Percentiles rank a stretch among this genome's conserved stretches.
Conservation (phyloP, 2,113 vertebrate genomes). For the Candoia aspera region DNA sequence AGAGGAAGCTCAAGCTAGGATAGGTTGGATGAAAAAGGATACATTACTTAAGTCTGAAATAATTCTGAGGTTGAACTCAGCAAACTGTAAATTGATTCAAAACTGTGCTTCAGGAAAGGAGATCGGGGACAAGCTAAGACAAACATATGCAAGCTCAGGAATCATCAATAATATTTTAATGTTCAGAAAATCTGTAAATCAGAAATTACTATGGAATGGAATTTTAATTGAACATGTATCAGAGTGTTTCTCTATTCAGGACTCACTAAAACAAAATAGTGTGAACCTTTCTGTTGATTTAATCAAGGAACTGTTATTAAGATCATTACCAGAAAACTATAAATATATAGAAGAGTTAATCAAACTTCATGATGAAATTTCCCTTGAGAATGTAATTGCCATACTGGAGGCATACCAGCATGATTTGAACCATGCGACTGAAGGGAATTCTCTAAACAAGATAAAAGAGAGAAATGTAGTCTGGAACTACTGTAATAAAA, state of each 20-base stretch:
- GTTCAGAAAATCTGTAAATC: background rate
- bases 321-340: conserved; percentile 4
- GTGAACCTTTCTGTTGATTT: conserved; percentile 2
- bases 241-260: background rate
- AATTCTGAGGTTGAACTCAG: background rate
- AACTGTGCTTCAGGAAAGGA: background rate
- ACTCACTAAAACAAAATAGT: background rate
- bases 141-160: background rate
- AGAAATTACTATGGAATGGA: background rate
- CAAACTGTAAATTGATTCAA: background rate
- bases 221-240: background rate
- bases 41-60: background rate
- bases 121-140: background rate
- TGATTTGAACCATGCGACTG: background rate
- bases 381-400: background rate
- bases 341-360: conserved; percentile 1
- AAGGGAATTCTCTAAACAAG: background rate
- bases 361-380: conserved; percentile 2
- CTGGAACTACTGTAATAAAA: background rate
- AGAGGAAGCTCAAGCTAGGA: background rate
- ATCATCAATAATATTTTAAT: background rate
- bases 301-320: conserved; percentile 2
- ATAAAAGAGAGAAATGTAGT: background rate
- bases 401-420: background rate
- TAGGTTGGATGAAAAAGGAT: background rate